Base-by-base conservation (phyloP, 2,888 invertebrate genomes). In the Poecilobothrus nobilitatus region DNA sequence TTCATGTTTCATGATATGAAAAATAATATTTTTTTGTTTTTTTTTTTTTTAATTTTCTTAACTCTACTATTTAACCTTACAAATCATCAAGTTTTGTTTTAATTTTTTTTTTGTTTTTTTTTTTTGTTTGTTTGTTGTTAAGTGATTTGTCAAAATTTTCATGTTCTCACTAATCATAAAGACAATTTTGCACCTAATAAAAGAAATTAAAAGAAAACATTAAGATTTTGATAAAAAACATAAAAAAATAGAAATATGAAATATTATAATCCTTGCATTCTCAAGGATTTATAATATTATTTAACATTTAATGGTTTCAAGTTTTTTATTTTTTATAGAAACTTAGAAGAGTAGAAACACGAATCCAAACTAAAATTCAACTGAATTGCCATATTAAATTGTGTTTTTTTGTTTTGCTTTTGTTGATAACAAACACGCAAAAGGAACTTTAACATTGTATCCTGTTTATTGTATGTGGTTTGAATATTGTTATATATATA, bases 201-300 rank as follows among this genome's bases (percentile, higher is more conserved):
- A 53, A 18, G 7, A 15, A 53, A 15, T 53, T 5, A 53, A 53
- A 53, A 53, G 15, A 18, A 53, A n/a, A 12, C 9, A 53, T 53
- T 53, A 18, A 53, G 53, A 53, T 53, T 53, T 53, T 53, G 53
- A 53, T 53, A 53, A 53, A 53, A 53, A 53, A 53, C 9, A 53
- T 18, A 18, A 53, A 12, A 2, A 12, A 12, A 12, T 53, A 53
- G 53, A 53, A 53, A 53, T 18, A 53, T 18, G 53, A 53, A 41
- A 53, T 53, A 53, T n/a, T n/a, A n/a, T 53, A 53, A 53, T 53
- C 53, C 18, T 53, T 53, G 15, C 53, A 53, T 53, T 53, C 18
- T 12, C 18, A 53, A 18, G 53, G 18, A 53, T 53, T 53, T 15
- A 53, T 53, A 15, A 15, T 53, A 18, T 37, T 7, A 2, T 37